Evolutionary conservation across 53 echinoderm and acorn worm genomes (phyloP), one percentile per base, ranked within the genome.

Genomic region (Patiria pectinifera): DNA sequence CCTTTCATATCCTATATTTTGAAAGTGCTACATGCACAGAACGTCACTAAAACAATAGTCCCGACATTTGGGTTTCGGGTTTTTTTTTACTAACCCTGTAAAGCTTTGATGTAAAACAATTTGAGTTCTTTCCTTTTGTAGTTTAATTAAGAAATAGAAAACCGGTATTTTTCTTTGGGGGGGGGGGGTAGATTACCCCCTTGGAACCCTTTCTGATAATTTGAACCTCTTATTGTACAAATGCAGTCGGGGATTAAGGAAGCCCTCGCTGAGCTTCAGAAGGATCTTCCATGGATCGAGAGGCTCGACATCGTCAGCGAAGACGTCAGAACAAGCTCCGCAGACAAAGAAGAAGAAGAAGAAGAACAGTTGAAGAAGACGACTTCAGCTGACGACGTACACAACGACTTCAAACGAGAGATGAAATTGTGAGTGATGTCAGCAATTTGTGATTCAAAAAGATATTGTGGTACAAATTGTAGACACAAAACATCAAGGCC

Each of bases 361-460:
- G 78, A 78, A 18, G 48, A 74, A 15, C 76, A 77, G 14, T 80
- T 91, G 76, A 78, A 82, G 62, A 87, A 75, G 24, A 46, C 83
- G 12, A 72, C 86, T 4, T 75, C 62, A 10, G 86, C 59, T 2
- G 93, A 92, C 79, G 94, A 95, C 45, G 96, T 94, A 3, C 94
- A 97, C 70, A 92, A 96, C 92, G 96, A 97, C 87, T 97, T 97
- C 87, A 94, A 95, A 82, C 90, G 97, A 87, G 97, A 97, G 89
- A 80, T 97, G 82, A 96, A 81, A 91, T 96, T 97, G 97, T 97
- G 84, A 97, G 97, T 96, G 18, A 19, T 0, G 15, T n/a, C 26
- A 5, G 76, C 3, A 11, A 11, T 76, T 35, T 26, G 26, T 11
- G 21, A 26, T 5, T 43, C 18, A n/a, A 24, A 76, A 76, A 22